These are phyloP conservation scores for Frieseomelitta varia DNA, from an alignment of 1,140 invertebrate species.

Conservation along the genomic window DNA sequence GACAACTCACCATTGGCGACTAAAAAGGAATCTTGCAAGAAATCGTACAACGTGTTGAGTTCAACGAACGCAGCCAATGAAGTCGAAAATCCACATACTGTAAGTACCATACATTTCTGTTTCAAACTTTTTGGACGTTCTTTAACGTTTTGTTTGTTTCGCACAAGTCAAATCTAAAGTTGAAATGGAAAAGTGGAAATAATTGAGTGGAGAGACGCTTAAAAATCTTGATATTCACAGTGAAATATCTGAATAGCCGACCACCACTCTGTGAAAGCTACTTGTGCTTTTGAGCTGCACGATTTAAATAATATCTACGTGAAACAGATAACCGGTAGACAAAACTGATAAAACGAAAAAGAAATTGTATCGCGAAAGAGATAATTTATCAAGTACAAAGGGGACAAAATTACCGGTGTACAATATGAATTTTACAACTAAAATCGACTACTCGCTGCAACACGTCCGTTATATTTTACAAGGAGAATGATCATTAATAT, in stretches of 20 bases:
- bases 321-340: slow-evolving; percentile 1
- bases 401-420: slow-evolving; percentile 45
- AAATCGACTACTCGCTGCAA: slow-evolving; percentile 37
- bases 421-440: slow-evolving; percentile 55
- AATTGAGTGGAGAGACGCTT: too few relatives aligned
- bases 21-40: not conserved
- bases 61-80: not conserved
- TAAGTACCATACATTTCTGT: not conserved
- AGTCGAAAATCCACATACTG: not conserved
- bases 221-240: not conserved
- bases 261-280: not conserved
- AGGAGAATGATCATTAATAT: slow-evolving; percentile 50
- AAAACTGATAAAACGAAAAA: slow-evolving; percentile 38
- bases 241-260: not conserved
- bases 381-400: slow-evolving; percentile 49
- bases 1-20: too few relatives aligned
- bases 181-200: not conserved
- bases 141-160: not conserved
- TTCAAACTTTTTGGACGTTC: not conserved
- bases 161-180: not conserved
- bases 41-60: not conserved
- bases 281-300: not conserved
- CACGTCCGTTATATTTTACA: slow-evolving; percentile 44
- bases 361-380: slow-evolving; percentile 36
- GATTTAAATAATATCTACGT: slow-evolving; percentile 27